A percentile compares a stretch with the other conserved stretches of the same genome.
Conservation (phyloP, 2,888 invertebrate genomes). For the Pollenia amentaria region DNA sequence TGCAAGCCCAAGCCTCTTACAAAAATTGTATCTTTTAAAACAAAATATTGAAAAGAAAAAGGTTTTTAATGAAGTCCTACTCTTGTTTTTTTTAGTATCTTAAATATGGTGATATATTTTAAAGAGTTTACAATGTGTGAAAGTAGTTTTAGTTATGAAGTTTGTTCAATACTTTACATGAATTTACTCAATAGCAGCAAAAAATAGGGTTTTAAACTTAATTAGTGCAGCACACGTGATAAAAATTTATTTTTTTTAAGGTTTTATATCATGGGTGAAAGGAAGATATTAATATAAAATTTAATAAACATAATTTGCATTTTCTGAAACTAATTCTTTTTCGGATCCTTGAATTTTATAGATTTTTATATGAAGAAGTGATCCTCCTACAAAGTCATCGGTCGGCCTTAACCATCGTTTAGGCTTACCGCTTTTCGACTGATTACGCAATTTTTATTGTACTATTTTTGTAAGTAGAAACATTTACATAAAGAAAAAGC, state of each 20-base stretch:
- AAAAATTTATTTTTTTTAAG: slow-evolving; percentile 18
- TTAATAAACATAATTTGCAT: too few species aligned
- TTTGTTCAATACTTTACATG: slow-evolving; percentile 43
- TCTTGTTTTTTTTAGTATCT: slow-evolving; percentile 35
- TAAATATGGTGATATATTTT: slow-evolving; percentile 56
- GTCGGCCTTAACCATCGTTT: too few species aligned
- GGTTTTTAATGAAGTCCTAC: slow-evolving; percentile 66
- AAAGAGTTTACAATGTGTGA: slow-evolving; percentile 62
- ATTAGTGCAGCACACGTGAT: slow-evolving; percentile 53
- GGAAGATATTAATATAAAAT: slow-evolving; percentile 1
- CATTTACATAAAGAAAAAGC: too few species aligned
- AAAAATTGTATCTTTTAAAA: slow-evolving; percentile 39
- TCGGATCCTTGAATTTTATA: too few species aligned
- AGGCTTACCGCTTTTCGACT: too few species aligned
- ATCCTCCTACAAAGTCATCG: too few species aligned
- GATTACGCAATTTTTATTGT: too few species aligned
- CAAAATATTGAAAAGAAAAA: slow-evolving; percentile 66
- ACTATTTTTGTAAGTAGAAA: too few species aligned
- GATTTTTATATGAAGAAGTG: too few species aligned
- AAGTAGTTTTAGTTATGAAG: slow-evolving; percentile 62
- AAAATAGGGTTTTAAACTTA: slow-evolving; percentile 52
- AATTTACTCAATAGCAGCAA: slow-evolving; percentile 27
- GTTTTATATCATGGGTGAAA: slow-evolving; percentile 46
- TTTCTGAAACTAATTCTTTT: too few species aligned
- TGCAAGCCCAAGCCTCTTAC: slow-evolving; percentile 66